Base-by-base conservation (phyloP, 2,797 vertebrate genomes). In the Bufotes viridis region DNA sequence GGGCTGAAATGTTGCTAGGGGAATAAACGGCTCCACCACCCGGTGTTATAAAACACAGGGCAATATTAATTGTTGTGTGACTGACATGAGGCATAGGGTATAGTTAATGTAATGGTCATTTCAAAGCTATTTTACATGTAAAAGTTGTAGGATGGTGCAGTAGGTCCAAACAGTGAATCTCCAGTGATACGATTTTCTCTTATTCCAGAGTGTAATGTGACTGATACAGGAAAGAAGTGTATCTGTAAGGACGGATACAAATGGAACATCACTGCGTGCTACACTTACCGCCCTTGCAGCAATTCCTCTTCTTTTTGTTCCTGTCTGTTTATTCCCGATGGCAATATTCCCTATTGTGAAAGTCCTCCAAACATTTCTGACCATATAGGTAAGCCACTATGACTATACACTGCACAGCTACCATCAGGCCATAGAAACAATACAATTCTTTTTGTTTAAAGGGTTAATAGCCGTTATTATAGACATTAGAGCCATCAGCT, bases 121-220 rank as follows among this genome's bases (percentile, higher is more conserved):
- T 34, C 29, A 34, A 34, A 34, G 29, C 1, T 34, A 34, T 34
- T 34, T 34, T 34, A 65, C 0, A 65, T n/a, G 7, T 65, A 3
- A 13, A 67, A 69, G 67, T 69, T 69, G 24, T n/a, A 69, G 67
- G 67, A 29, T 29, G 67, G 24, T 14, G 7, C 24, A 15, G 24
- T 69, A 15, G 1, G 24, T 26, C 11, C 24, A 24, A 67, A 26
- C 63, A 67, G 61, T n/a, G 61, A 63, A 55, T n/a, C 24, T 12
- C 20, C 60, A 76, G 5, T 57, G 51, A 63, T 69, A 12, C 10
- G 17, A 82, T 42, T 60, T 1, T 67, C 20, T 87, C n/a, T 58
- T 86, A 24, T 79, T 82, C 60, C 29, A 89, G 88, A 89, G 60
- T 89, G 88, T 63, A 89, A 85, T 15, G 69, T 86, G 55, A 86